Conservation (phyloP, 2,797 vertebrate species). For the Cyclura pinguis region DNA sequence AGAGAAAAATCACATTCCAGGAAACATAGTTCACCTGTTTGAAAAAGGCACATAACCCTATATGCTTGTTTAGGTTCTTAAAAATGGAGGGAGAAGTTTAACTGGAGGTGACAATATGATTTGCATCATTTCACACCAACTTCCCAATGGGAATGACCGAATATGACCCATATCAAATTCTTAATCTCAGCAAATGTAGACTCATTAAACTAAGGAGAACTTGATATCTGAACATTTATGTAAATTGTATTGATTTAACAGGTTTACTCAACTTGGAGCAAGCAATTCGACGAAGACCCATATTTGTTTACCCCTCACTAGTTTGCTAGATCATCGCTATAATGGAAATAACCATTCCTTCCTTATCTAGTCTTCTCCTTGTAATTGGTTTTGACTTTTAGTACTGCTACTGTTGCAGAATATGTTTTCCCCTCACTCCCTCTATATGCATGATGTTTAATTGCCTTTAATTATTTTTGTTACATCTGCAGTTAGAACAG, state of each 20-base stretch:
- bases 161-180: neutral
- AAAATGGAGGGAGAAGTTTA: no score
- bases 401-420: neutral
- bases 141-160: neutral
- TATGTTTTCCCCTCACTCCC: neutral
- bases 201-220: no score
- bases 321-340: neutral
- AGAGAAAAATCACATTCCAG: no score
- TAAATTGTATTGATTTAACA: no score
- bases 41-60: no score
- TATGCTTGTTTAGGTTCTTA: no score
- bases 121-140: neutral
- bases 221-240: no score
- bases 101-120: neutral
- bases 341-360: neutral
- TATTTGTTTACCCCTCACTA: neutral
- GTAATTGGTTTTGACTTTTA: neutral
- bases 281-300: no score
- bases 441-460: neutral
- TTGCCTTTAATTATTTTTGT: slow-evolving; percentile 29
- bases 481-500: slow-evolving; percentile 16
- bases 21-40: no score
- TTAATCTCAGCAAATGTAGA: no score
- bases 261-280: no score
- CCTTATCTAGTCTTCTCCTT: neutral